phyloP scores from a whole-genome alignment of 2,113 vertebrate species.

The Syrrhaptes paradoxus region DNA sequence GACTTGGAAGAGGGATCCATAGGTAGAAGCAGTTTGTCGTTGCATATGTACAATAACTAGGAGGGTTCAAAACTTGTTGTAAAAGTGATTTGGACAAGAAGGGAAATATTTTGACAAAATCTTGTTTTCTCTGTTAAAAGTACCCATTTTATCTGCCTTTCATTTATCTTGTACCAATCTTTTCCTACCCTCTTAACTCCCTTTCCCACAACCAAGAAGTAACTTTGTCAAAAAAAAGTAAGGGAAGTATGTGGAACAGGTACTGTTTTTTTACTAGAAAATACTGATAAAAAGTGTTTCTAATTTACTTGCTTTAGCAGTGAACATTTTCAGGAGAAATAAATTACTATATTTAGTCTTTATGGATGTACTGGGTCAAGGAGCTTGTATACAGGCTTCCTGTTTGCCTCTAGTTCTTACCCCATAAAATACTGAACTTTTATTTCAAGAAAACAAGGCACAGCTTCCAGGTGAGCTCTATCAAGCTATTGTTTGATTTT shows the following conservation, averaged over 20 bases:
- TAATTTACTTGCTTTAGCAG: neutral
- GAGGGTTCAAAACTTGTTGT: neutral
- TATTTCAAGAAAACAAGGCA: neutral
- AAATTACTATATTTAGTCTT: neutral
- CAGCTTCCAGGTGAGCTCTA: neutral
- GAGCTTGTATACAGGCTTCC: neutral
- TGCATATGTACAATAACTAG: neutral
- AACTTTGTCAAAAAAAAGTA: neutral
- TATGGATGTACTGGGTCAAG: neutral
- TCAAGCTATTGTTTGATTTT: neutral
- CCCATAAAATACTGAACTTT: neutral
- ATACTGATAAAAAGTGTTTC: neutral
- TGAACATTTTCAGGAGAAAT: constrained; percentile 8
- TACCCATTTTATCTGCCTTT: neutral
- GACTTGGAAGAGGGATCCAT: neutral
- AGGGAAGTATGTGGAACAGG: neutral
- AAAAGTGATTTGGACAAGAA: neutral
- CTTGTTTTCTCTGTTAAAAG: neutral
- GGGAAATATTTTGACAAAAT: neutral
- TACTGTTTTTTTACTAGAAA: neutral
- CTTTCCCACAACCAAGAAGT: neutral
- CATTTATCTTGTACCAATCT: neutral
- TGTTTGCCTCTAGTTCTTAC: neutral
- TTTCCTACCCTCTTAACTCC: neutral
- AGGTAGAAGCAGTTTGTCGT: neutral